These are phyloP conservation scores for Argopecten irradians DNA, from an alignment of 1,140 invertebrate genomes.

Conservation along the genomic window DNA sequence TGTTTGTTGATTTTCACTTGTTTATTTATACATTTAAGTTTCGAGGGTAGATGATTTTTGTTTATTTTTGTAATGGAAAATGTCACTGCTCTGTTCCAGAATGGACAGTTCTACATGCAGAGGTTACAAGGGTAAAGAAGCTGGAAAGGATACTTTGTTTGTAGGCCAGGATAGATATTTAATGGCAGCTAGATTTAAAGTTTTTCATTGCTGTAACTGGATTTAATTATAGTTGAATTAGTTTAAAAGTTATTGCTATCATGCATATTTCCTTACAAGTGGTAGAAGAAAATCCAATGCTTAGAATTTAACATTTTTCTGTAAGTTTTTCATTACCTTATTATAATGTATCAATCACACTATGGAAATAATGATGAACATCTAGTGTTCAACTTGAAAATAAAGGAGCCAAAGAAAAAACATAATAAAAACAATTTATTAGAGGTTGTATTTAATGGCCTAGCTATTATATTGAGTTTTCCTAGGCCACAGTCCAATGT, in stretches of 20 bases:
- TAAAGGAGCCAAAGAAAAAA: too few relatives aligned
- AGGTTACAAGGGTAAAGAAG: neutral
- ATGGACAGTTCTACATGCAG: constrained; percentile 3
- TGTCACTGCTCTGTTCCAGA: neutral
- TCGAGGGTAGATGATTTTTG: neutral
- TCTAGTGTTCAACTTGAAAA: too few relatives aligned
- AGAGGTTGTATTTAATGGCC: too few relatives aligned
- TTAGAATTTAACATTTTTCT: too few relatives aligned
- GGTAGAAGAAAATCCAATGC: too few relatives aligned
- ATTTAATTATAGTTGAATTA: neutral
- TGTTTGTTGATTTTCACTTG: neutral
- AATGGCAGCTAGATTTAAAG: neutral
- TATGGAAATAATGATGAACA: too few relatives aligned
- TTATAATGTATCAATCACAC: too few relatives aligned
- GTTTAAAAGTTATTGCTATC: neutral
- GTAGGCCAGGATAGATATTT: neutral
- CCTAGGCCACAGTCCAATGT: too few relatives aligned
- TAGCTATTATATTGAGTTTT: too few relatives aligned
- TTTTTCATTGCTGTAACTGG: neutral
- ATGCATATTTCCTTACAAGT: neutral
- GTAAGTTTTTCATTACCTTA: too few relatives aligned
- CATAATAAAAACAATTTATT: too few relatives aligned
- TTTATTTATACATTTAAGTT: neutral
- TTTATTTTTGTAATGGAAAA: neutral
- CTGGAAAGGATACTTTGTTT: neutral